A percentile compares a stretch with the other conserved stretches of the same genome.
Conservation (phyloP, 2,113 vertebrate genomes). For the Parotia lawesii region DNA sequence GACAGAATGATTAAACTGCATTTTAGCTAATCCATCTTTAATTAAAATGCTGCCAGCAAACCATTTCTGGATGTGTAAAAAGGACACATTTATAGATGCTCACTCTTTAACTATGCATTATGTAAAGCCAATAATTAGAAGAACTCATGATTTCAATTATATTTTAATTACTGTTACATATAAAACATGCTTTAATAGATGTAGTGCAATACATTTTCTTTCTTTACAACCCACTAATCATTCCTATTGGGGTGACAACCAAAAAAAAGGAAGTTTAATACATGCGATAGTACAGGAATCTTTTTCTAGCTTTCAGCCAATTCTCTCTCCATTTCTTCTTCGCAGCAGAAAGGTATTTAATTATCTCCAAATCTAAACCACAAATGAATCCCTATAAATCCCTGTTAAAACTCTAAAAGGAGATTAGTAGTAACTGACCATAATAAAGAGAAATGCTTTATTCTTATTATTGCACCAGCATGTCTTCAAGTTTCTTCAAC, state of each 20-base stretch:
- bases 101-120: slow-evolving; percentile 75
- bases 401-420: slow-evolving; percentile 6
- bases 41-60: slow-evolving; percentile 76
- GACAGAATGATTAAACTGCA: slow-evolving; percentile 77
- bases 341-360: slow-evolving; percentile 40
- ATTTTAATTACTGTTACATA: slow-evolving; percentile 76
- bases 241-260: slow-evolving; percentile 55
- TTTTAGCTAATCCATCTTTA: slow-evolving; percentile 81
- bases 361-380: slow-evolving; percentile 42
- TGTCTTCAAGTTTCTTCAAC: background rate
- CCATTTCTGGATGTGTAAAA: slow-evolving; percentile 67
- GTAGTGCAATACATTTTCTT: slow-evolving; percentile 65
- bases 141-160: slow-evolving; percentile 75
- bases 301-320: slow-evolving; percentile 32
- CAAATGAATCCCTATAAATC: slow-evolving; percentile 48
- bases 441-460: slow-evolving; percentile 32
- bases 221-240: slow-evolving; percentile 58
- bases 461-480: background rate
- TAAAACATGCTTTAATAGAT: slow-evolving; percentile 67
- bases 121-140: slow-evolving; percentile 74
- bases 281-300: background rate
- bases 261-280: slow-evolving; percentile 58
- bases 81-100: slow-evolving; percentile 71
- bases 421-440: slow-evolving; percentile 38
- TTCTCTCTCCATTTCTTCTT: background rate